Evolutionary conservation across 2,113 vertebrate species (phyloP).

Genomic region (Lamprotornis superbus): DNA sequence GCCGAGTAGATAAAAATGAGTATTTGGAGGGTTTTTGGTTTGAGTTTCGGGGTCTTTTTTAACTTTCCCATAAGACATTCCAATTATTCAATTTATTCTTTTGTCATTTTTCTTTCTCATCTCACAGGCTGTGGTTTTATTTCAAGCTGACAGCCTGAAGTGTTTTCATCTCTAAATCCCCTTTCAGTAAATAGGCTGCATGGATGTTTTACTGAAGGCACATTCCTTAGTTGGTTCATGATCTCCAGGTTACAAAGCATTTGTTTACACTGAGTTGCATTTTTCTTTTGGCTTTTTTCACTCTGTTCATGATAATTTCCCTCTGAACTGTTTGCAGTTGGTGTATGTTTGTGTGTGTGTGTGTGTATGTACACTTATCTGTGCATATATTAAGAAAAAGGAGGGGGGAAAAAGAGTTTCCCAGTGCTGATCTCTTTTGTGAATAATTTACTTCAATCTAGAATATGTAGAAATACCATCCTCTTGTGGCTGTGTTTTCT

Average conservation of each 20-base stretch:
- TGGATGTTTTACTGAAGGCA: constrained; percentile 64
- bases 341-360: neutral
- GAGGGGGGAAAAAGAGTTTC: neutral
- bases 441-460: neutral
- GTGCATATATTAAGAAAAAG: neutral
- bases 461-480: neutral
- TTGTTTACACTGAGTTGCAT: constrained; percentile 63
- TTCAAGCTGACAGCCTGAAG: constrained; percentile 52
- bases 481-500: neutral
- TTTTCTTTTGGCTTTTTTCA: constrained; percentile 62
- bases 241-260: constrained; percentile 65
- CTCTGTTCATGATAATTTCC: constrained; percentile 48
- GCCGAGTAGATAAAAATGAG: neutral
- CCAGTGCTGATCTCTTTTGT: constrained; percentile 5
- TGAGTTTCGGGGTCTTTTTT: neutral
- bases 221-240: constrained; percentile 53
- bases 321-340: constrained; percentile 33
- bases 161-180: constrained; percentile 37
- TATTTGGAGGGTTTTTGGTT: neutral
- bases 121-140: constrained; percentile 58
- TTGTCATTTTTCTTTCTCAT: constrained; percentile 26
- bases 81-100: constrained; percentile 21
- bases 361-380: neutral
- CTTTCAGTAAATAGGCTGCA: constrained; percentile 62
- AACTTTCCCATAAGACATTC: neutral